Evolutionary conservation across 1,140 invertebrate genomes (phyloP).

Genomic region (Geopemphigus sp.): DNA sequence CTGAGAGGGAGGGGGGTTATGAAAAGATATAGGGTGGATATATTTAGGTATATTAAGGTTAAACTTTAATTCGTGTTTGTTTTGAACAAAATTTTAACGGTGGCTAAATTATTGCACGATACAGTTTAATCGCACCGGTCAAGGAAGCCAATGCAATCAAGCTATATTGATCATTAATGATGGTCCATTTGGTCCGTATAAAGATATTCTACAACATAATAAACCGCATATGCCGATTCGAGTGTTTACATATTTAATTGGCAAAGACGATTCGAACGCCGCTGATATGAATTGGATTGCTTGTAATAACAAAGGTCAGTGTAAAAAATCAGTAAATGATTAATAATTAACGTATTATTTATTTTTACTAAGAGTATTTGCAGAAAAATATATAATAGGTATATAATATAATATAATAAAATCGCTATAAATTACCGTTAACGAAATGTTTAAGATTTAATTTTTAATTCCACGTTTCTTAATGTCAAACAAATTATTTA

Average conservation of each 20-base stretch:
- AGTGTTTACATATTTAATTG: constrained; percentile 95
- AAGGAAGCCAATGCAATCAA: constrained; percentile 92
- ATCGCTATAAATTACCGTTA: no score
- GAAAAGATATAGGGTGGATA: not conserved
- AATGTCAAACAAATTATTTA: no score
- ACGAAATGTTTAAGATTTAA: no score
- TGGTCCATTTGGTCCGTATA: constrained; percentile 70
- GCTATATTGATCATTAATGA: constrained; percentile 96
- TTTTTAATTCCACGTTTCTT: no score
- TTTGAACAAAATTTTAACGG: not conserved
- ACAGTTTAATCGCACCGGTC: constrained; percentile 75
- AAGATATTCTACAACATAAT: constrained; percentile 77
- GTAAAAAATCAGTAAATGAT: no score
- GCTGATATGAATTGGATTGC: constrained; percentile 89
- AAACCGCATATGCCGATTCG: constrained; percentile 86
- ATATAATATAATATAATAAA: no score
- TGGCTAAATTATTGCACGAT: constrained; percentile 51
- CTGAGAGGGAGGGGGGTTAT: not conserved
- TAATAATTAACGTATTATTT: no score
- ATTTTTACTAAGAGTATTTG: no score
- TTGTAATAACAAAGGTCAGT: constrained; percentile 89
- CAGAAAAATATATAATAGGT: no score
- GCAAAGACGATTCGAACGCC: constrained; percentile 82
- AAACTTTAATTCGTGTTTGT: constrained; percentile 9
- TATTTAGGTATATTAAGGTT: not conserved